Evolutionary conservation across 2,888 invertebrate species (phyloP), one percentile per base, ranked within the genome.

Genomic region (Punctoribates punctum): DNA sequence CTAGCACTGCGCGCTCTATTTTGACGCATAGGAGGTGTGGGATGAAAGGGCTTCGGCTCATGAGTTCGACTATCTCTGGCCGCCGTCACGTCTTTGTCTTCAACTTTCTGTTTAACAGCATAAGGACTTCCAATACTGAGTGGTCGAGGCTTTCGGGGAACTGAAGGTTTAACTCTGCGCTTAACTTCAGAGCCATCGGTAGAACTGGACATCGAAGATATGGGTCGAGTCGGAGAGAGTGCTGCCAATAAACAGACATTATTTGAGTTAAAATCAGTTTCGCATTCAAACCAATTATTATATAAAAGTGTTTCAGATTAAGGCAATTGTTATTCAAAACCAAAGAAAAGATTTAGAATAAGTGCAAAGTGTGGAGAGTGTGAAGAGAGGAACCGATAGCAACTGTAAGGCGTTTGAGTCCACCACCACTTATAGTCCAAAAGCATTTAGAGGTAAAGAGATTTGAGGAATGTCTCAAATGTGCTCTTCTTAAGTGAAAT

Each of bases 71-170:
- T 70, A 13, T 20, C 70, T 73, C 54, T 51, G 27, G 46, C 51
- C 9, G 54, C 23, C 29, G 20, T 20, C 34, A 23, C 17, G 20
- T 20, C 74, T 60, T 60, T 74, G 9, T 20, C 23, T 20, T 70
- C 70, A 2, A 57, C 42, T 73, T 73, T 73, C 3, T 13, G 25
- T 15, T 34, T 73, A 0, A 73, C 67, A 20, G 73, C 42, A 74
- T 60, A 92, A 76, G 93, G 93, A 82, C 92, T 91, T 81, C 91
- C 91, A 83, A 92, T 92, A 85, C 91, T 91, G 82, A 89, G 89
- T 81, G 92, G 92, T 79, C 92, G 88, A 82, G 89, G 81, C 76
- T 75, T 78, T 51, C 81, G 79, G 0, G 81, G 79, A 62, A 87
- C 81, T 46, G 80, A 85, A 17, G 51, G 51, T 20, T 51, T 73